A percentile compares a stretch with the other conserved stretches of the same genome.
Conservation (phyloP, 2,888 invertebrate species). For the Protodeltote pygarga region DNA sequence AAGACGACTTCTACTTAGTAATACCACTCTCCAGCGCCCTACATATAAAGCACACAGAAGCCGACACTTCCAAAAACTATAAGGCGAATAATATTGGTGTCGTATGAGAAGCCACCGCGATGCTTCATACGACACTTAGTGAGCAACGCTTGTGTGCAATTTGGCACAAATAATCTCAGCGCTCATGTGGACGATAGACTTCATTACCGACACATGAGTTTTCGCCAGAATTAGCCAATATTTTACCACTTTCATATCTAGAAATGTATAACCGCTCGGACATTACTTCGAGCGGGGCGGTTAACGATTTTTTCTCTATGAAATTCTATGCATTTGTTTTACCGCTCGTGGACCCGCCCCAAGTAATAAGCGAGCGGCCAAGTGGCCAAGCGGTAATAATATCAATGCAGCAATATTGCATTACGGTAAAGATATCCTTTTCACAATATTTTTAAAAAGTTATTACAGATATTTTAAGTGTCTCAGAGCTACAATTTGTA, state of each 20-base stretch:
- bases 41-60: constrained; percentile 31
- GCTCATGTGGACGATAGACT: constrained; percentile 20
- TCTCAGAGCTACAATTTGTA: background rate
- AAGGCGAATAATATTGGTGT: constrained; percentile 48
- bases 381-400: no score
- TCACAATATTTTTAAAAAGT: background rate
- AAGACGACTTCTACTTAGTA: background rate
- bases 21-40: constrained; percentile 13
- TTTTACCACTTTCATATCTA: no score
- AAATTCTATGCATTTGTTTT: no score
- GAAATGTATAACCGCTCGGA: no score
- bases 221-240: no score
- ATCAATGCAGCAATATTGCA: no score
- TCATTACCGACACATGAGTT: constrained; percentile 18
- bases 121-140: constrained; percentile 27
- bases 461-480: background rate
- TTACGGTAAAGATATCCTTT: background rate
- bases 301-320: no score
- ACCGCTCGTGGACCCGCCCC: no score
- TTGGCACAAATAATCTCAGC: constrained; percentile 74
- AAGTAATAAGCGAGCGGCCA: no score
- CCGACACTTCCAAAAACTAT: constrained; percentile 37
- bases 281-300: no score
- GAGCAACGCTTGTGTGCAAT: constrained; percentile 67
- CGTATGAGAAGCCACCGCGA: constrained; percentile 13